phyloP scores from a whole-genome alignment of 2,888 invertebrate species.

The Diachrysia chrysitis region DNA sequence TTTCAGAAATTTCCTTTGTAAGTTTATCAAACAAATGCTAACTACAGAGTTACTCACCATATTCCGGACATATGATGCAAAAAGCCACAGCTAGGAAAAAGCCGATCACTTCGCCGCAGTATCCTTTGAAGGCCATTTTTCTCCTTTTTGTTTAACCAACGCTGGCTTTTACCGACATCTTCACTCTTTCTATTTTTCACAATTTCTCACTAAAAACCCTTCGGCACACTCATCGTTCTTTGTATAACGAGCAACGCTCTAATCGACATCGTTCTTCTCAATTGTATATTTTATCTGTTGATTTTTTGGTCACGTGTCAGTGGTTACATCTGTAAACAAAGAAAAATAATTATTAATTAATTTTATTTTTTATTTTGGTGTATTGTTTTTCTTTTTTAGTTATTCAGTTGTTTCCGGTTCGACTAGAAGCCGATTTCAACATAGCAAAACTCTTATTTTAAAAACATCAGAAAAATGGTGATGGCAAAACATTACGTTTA shows the following conservation, averaged over 20 bases:
- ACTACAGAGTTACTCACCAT: slow-evolving; percentile 75
- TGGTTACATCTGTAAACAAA: slow-evolving; percentile 76
- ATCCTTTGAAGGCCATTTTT: slow-evolving; percentile 85
- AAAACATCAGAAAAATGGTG: too few relatives aligned
- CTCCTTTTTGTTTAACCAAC: slow-evolving; percentile 82
- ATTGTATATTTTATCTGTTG: slow-evolving; percentile 55
- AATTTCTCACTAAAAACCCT: slow-evolving; percentile 74
- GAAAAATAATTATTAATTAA: slow-evolving; percentile 24
- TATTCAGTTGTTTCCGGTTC: too few relatives aligned
- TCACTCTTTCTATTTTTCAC: slow-evolving; percentile 74
- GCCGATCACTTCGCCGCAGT: slow-evolving; percentile 83
- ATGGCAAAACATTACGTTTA: too few relatives aligned
- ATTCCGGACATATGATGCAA: slow-evolving; percentile 85
- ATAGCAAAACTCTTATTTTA: too few relatives aligned
- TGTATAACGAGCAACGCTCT: slow-evolving; percentile 65
- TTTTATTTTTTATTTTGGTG: not conserved
- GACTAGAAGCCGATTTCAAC: too few relatives aligned
- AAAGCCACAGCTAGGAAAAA: slow-evolving; percentile 84
- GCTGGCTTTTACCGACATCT: slow-evolving; percentile 84
- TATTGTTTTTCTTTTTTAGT: too few relatives aligned
- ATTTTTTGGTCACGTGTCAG: slow-evolving; percentile 41
- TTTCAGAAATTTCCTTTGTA: slow-evolving; percentile 22
- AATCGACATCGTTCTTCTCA: slow-evolving; percentile 71
- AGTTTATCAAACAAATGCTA: slow-evolving; percentile 10
- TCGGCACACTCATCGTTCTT: slow-evolving; percentile 73